Evolutionary conservation across 2,113 vertebrate genomes (phyloP).

Genomic region (Morone chrysops): DNA sequence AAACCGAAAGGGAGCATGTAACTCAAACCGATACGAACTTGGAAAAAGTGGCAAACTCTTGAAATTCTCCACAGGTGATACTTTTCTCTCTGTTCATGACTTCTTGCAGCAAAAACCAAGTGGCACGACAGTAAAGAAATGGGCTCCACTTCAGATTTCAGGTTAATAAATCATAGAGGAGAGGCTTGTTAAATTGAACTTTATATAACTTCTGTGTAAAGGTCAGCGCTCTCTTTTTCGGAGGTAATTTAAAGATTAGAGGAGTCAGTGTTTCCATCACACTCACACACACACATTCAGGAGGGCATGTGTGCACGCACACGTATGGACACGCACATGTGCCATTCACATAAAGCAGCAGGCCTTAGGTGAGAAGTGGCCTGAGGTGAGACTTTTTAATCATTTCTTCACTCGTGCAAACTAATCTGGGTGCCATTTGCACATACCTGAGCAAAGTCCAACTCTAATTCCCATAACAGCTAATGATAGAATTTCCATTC

Average conservation of each 20-base stretch:
- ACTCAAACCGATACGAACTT: constrained; percentile 37
- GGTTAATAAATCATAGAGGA: constrained; percentile 81
- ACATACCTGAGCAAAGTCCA: constrained; percentile 61
- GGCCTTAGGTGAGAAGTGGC: constrained; percentile 54
- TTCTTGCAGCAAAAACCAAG: constrained; percentile 51
- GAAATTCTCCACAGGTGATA: constrained; percentile 60
- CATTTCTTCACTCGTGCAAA: constrained; percentile 64
- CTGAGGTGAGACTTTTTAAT: constrained; percentile 81
- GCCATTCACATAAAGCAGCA: constrained; percentile 47
- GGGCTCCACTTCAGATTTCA: constrained; percentile 73
- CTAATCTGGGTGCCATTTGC: constrained; percentile 56
- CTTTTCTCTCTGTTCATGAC: constrained; percentile 47
- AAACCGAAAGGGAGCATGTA: constrained; percentile 43
- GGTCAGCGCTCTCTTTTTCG: constrained; percentile 80
- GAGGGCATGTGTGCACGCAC: constrained; percentile 38
- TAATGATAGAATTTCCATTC: constrained; percentile 64
- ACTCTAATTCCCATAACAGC: constrained; percentile 38
- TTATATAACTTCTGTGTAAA: constrained; percentile 85
- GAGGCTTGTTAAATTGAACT: constrained; percentile 83
- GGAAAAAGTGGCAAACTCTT: constrained; percentile 33
- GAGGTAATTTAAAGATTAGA: constrained; percentile 84
- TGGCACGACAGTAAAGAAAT: constrained; percentile 63
- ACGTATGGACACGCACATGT: constrained; percentile 37
- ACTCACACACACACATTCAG: constrained; percentile 44
- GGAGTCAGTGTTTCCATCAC: constrained; percentile 82